phyloP scores from a whole-genome alignment of 2,113 vertebrate genomes.

The Dromas ardeola region DNA sequence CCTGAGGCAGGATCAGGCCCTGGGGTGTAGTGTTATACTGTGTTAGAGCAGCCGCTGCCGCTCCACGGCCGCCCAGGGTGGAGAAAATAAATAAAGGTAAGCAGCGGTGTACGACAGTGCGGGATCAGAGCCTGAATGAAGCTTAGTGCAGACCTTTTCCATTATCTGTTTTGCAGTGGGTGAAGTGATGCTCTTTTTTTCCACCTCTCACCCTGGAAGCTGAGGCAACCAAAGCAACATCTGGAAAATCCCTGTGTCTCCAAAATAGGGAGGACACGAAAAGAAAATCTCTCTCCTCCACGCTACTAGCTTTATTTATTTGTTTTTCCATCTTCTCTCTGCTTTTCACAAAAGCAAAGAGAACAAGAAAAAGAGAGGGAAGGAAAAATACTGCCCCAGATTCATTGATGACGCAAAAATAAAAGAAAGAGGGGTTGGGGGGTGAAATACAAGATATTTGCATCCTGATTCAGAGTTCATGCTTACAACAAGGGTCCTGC shows the following conservation, averaged over 20 bases:
- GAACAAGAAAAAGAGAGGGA: not conserved
- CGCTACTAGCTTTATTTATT: not conserved
- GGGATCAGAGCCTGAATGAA: not conserved
- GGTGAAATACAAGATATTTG: not conserved
- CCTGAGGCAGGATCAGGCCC: not conserved
- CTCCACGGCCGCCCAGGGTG: not conserved
- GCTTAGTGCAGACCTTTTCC: not conserved
- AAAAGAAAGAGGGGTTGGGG: not conserved
- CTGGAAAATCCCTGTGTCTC: not conserved
- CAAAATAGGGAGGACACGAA: not conserved
- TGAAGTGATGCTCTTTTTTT: not conserved
- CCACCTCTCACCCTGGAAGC: not conserved
- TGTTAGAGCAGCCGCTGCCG: not conserved
- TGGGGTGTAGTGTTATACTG: not conserved
- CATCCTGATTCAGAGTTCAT: not conserved
- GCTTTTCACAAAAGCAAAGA: not conserved
- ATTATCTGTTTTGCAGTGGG: not conserved
- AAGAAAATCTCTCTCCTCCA: not conserved
- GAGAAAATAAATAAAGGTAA: not conserved
- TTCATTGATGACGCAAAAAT: not conserved
- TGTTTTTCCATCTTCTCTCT: not conserved
- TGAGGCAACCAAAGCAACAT: not conserved
- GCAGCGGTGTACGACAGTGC: not conserved
- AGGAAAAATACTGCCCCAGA: not conserved
- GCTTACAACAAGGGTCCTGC: fast-evolving